phyloP scores from a whole-genome alignment of 2,113 vertebrate genomes.

The Girardinichthys multiradiatus region DNA sequence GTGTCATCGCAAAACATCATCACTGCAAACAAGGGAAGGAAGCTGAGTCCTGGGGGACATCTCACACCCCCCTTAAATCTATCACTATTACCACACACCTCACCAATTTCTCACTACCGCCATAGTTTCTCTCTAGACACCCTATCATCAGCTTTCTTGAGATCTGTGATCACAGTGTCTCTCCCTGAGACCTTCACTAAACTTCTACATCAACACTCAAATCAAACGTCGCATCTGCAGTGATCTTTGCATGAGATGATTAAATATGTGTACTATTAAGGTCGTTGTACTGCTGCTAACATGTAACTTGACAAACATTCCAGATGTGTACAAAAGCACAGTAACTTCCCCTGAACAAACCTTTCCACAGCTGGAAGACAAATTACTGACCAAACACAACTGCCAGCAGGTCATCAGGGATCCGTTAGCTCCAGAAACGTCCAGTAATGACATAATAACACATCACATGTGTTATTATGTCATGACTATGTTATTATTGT shows the following conservation, averaged over 20 bases:
- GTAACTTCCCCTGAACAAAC: background rate
- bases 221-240: background rate
- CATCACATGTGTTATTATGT: constrained; percentile 3
- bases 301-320: background rate
- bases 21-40: too few species aligned
- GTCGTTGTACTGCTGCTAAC: too few species aligned
- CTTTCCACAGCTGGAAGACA: background rate
- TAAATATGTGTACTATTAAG: background rate
- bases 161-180: background rate
- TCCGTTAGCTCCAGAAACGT: background rate
- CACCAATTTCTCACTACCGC: too few species aligned
- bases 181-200: background rate
- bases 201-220: background rate
- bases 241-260: background rate
- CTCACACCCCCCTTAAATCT: too few species aligned
- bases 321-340: background rate
- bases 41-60: too few species aligned
- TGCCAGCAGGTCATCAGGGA: background rate
- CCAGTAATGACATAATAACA: background rate
- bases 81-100: too few species aligned
- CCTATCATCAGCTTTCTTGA: background rate
- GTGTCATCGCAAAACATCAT: too few species aligned
- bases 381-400: too few species aligned
- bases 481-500: background rate
- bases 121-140: too few species aligned